phyloP scores from a whole-genome alignment of 2,888 invertebrate genomes.

The Diabrotica balteata region DNA sequence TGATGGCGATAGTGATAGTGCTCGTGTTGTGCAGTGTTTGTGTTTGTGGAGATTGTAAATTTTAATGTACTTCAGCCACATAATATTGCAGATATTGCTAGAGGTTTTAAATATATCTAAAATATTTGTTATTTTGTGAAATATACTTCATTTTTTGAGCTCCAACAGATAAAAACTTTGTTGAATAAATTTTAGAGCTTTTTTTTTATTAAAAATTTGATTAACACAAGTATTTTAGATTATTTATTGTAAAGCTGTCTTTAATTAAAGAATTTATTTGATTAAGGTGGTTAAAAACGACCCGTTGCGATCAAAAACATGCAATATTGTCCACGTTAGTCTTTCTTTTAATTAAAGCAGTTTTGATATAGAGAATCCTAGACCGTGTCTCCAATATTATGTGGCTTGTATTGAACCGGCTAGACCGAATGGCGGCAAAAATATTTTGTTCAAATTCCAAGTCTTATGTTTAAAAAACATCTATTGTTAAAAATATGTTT shows the following conservation, averaged over 20 bases:
- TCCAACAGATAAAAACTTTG: neutral
- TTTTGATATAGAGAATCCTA: too few relatives aligned
- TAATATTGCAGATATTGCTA: conserved; percentile 36
- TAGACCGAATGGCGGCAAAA: conserved; percentile 38
- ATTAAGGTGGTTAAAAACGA: too few relatives aligned
- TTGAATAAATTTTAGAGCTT: neutral
- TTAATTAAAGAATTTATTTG: too few relatives aligned
- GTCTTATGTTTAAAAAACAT: conserved; percentile 22
- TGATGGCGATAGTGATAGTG: conserved; percentile 11
- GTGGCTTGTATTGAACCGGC: conserved; percentile 47
- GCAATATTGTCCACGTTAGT: too few relatives aligned
- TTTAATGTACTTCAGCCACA: conserved; percentile 36
- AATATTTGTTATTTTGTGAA: too few relatives aligned
- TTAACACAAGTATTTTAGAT: neutral
- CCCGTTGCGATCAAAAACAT: too few relatives aligned
- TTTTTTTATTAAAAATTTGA: conserved; percentile 5
- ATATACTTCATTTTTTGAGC: too few relatives aligned
- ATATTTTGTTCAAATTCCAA: conserved; percentile 45
- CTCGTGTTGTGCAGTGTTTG: conserved; percentile 15
- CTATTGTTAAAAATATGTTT: conserved; percentile 9
- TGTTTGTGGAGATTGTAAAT: conserved; percentile 14
- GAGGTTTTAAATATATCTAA: neutral
- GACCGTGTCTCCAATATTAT: conserved; percentile 39
- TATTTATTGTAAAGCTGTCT: too few relatives aligned
- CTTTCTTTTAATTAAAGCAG: too few relatives aligned